Percentiles rank a stretch among this genome's conserved stretches.
Conservation (phyloP, 2,888 invertebrate species). For the Smittia sp. region DNA sequence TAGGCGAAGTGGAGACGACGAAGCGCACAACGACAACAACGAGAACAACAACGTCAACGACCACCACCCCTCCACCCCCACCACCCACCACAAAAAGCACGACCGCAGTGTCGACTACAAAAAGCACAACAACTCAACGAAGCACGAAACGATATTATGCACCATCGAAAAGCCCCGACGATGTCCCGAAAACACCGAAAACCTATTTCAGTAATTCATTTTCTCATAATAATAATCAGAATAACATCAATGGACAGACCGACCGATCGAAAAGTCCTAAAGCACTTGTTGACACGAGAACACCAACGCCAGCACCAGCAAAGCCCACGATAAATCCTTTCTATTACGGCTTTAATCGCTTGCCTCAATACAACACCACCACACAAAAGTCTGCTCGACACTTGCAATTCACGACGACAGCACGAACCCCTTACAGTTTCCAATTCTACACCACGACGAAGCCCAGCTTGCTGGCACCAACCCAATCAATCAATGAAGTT, state of each 20-base stretch:
- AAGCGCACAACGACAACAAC: conserved; percentile 35
- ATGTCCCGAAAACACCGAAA: conserved; percentile 37
- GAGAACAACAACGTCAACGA: background rate
- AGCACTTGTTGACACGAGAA: conserved; percentile 13
- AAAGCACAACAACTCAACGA: conserved; percentile 29
- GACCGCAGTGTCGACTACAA: conserved; percentile 17
- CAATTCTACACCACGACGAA: conserved; percentile 53
- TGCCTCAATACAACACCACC: conserved; percentile 28
- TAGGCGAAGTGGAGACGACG: conserved; percentile 41
- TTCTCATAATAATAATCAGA: conserved; percentile 37
- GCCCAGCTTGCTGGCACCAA: conserved; percentile 28
- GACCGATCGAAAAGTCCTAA: conserved; percentile 24
- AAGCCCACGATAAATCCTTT: conserved; percentile 27
- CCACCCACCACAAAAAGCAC: background rate
- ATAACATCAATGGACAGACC: conserved; percentile 31
- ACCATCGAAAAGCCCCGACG: conserved; percentile 30
- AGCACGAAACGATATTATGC: conserved; percentile 32
- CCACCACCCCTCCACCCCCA: too few species aligned
- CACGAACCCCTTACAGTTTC: conserved; percentile 55
- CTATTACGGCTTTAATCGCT: conserved; percentile 36
- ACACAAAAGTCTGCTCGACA: background rate
- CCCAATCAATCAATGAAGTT: conserved; percentile 34
- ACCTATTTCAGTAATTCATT: conserved; percentile 41
- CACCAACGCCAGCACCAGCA: conserved; percentile 45
- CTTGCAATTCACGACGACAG: conserved; percentile 30